Evolutionary conservation across 2,797 vertebrate species (phyloP).

Genomic region (Chelon auratus): DNA sequence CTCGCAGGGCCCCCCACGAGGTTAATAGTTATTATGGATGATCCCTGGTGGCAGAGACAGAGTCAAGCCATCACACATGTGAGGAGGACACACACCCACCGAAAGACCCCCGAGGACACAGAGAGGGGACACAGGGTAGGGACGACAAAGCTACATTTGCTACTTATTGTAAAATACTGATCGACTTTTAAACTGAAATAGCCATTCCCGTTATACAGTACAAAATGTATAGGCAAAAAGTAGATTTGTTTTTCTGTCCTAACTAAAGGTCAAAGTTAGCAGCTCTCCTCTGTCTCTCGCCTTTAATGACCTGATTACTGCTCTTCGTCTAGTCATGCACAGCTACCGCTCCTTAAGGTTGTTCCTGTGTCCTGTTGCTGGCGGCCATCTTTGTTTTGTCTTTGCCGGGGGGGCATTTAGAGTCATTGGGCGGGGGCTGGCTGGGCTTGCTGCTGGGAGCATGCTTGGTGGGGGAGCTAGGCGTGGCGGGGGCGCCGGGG

Average conservation of each 20-base stretch:
- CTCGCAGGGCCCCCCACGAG: slow-evolving; percentile 57
- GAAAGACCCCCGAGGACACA: slow-evolving; percentile 48
- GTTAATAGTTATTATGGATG: slow-evolving; percentile 95
- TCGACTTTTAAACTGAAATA: slow-evolving; percentile 73
- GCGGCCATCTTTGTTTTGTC: slow-evolving; percentile 93
- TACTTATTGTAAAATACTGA: slow-evolving; percentile 87
- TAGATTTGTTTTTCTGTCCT: slow-evolving; percentile 50
- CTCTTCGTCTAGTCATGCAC: slow-evolving; percentile 74
- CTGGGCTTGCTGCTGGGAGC: slow-evolving; percentile 90
- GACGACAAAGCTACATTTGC: slow-evolving; percentile 83
- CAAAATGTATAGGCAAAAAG: slow-evolving; percentile 86
- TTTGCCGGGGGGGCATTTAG: slow-evolving; percentile 91
- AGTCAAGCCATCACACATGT: slow-evolving; percentile 84
- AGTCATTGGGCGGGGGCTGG: slow-evolving; percentile 92
- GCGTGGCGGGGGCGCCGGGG: slow-evolving; percentile 92
- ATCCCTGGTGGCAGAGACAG: slow-evolving; percentile 97
- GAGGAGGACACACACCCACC: slow-evolving; percentile 65
- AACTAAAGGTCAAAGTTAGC: slow-evolving; percentile 65
- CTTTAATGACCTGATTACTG: slow-evolving; percentile 58
- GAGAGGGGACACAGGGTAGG: slow-evolving; percentile 44
- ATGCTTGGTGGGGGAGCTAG: slow-evolving; percentile 93
- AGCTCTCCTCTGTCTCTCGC: slow-evolving; percentile 40
- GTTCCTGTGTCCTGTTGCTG: slow-evolving; percentile 92
- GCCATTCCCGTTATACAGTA: slow-evolving; percentile 87
- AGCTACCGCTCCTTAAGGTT: slow-evolving; percentile 87